These are phyloP conservation scores for Eumaeus atala DNA, from an alignment of 1,140 invertebrate genomes.

Conservation along the genomic window DNA sequence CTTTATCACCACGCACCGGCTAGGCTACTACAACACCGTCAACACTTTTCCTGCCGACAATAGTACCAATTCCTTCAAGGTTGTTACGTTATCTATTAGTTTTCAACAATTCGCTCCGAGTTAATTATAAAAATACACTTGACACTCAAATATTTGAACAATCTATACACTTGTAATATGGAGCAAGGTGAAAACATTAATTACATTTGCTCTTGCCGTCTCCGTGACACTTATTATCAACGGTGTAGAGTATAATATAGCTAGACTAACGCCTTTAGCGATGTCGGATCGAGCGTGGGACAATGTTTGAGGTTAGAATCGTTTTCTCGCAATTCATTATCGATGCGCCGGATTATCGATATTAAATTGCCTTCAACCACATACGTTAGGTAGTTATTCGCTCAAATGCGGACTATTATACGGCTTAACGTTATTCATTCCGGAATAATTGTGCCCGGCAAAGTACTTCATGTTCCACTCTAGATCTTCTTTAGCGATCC, in stretches of 20 bases:
- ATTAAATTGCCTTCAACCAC: slow-evolving; percentile 27
- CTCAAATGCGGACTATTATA: slow-evolving; percentile 7
- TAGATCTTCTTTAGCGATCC: no score
- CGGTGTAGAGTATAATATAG: not conserved
- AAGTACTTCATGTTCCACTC: no score
- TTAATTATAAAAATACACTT: slow-evolving; percentile 16
- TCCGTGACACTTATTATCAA: slow-evolving; percentile 2
- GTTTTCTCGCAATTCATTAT: slow-evolving; percentile 46
- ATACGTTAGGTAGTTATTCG: slow-evolving; percentile 4
- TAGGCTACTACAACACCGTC: not conserved
- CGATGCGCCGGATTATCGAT: slow-evolving; percentile 42
- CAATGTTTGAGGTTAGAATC: slow-evolving; percentile 50
- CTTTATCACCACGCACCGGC: no score
- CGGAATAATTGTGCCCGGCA: no score
- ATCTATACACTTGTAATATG: slow-evolving; percentile 34
- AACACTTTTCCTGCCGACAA: not conserved
- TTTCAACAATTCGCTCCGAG: not conserved
- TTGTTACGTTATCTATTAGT: not conserved
- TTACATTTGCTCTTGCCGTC: slow-evolving; percentile 26
- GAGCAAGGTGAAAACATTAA: slow-evolving; percentile 58
- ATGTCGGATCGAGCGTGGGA: slow-evolving; percentile 39
- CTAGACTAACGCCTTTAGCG: not conserved
- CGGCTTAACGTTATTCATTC: slow-evolving; percentile 1
- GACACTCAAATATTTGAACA: slow-evolving; percentile 14
- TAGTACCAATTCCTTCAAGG: not conserved